These are phyloP conservation scores for Anastrepha ludens DNA, from an alignment of 1,140 invertebrate species.

Conservation along the genomic window DNA sequence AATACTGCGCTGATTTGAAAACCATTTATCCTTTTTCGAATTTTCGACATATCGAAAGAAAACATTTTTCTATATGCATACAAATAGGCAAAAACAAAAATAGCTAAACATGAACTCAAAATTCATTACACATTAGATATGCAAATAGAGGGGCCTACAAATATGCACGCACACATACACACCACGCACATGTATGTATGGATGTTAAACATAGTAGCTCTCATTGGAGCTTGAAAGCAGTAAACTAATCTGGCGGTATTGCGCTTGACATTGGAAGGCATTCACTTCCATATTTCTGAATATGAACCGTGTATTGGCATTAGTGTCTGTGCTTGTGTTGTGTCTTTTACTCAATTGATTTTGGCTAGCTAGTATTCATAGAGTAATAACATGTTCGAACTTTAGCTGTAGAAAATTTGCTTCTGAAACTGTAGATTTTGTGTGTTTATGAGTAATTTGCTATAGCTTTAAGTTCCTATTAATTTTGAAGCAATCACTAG, in stretches of 20 bases:
- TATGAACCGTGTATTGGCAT: too few relatives aligned
- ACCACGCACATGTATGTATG: not conserved
- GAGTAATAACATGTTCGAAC: not conserved
- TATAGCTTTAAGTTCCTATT: not conserved
- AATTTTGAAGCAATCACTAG: slow-evolving; percentile 49
- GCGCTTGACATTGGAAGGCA: not conserved
- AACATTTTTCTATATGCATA: not conserved
- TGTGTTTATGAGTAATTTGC: not conserved
- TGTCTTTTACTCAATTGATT: too few relatives aligned
- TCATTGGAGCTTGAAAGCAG: not conserved
- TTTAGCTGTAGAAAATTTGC: slow-evolving; percentile 28
- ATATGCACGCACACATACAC: not conserved
- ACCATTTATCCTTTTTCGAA: not conserved
- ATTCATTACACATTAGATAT: not conserved
- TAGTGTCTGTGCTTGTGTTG: too few relatives aligned
- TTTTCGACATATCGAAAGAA: not conserved
- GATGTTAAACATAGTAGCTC: too few relatives aligned
- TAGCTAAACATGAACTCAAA: slow-evolving; percentile 3
- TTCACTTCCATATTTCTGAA: too few relatives aligned
- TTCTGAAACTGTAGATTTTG: slow-evolving; percentile 31
- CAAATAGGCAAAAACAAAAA: not conserved
- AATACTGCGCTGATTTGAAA: slow-evolving; percentile 32
- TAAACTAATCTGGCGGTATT: not conserved
- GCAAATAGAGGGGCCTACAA: not conserved
- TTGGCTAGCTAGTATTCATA: not conserved